A percentile compares a stretch with the other conserved stretches of the same genome.
Conservation (phyloP, 2,113 vertebrate genomes). For the Galeopterus variegatus region DNA sequence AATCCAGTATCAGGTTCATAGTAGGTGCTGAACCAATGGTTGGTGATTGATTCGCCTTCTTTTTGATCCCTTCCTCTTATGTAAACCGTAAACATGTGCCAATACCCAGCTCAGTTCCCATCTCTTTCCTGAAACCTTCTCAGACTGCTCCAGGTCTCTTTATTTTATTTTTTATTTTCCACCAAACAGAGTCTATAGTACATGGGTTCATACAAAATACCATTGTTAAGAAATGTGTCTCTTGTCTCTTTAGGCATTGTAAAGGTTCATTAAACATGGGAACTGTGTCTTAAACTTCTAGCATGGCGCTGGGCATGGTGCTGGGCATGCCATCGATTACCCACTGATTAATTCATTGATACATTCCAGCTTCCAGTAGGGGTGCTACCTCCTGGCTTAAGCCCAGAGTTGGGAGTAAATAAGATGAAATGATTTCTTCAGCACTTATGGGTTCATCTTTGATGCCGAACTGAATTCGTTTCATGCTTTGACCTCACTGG, state of each 20-base stretch:
- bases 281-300: neutral
- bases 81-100: neutral
- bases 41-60: neutral
- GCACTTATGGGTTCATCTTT: neutral
- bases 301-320: neutral
- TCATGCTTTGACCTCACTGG: neutral
- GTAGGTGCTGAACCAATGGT: neutral
- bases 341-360: neutral
- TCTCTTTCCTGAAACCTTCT: neutral
- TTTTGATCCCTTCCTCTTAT: neutral
- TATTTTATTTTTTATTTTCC: neutral
- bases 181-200: neutral
- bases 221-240: neutral
- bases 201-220: neutral
- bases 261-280: neutral
- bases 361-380: neutral
- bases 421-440: neutral
- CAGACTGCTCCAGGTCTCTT: neutral
- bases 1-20: neutral
- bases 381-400: neutral
- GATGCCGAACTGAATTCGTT: slow-evolving; percentile 17
- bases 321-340: neutral
- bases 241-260: neutral
- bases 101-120: neutral
- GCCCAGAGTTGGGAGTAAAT: neutral